Evolutionary conservation across 2,888 invertebrate genomes (phyloP).

Genomic region (Rhagium mordax): DNA sequence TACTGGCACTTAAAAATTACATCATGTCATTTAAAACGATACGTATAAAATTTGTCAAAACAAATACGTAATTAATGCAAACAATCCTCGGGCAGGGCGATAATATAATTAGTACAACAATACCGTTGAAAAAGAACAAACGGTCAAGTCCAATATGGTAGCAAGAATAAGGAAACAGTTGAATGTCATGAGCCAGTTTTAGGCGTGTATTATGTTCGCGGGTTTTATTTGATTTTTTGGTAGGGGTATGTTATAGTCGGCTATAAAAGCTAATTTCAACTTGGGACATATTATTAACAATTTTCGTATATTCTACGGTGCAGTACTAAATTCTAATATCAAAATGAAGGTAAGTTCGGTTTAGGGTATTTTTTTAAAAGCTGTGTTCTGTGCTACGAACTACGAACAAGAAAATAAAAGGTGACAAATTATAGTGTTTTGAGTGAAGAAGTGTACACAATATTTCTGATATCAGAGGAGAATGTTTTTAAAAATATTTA

Average conservation of each 20-base stretch:
- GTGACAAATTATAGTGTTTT: background rate
- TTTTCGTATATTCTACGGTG: conserved; percentile 8
- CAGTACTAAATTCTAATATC: conserved; percentile 3
- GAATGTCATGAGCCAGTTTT: conserved; percentile 51
- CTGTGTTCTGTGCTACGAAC: background rate
- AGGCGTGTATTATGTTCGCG: conserved; percentile 40
- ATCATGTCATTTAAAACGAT: background rate
- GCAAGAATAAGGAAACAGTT: conserved; percentile 45
- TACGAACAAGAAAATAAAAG: background rate
- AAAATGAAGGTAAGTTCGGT: conserved; percentile 37
- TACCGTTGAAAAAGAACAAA: conserved; percentile 21
- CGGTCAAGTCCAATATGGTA: background rate
- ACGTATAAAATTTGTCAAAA: background rate
- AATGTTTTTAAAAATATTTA: background rate
- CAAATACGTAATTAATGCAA: conserved; percentile 22
- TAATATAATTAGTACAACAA: conserved; percentile 19
- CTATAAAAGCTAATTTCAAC: conserved; percentile 25
- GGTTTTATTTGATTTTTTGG: conserved; percentile 18
- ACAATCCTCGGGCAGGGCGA: conserved; percentile 14
- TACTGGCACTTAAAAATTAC: background rate
- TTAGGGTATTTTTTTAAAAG: background rate
- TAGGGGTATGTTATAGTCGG: conserved; percentile 1
- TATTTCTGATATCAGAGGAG: background rate
- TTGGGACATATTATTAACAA: background rate
- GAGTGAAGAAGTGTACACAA: background rate